phyloP scores from a whole-genome alignment of 2,797 vertebrate genomes.

The Ceyx erithaca region DNA sequence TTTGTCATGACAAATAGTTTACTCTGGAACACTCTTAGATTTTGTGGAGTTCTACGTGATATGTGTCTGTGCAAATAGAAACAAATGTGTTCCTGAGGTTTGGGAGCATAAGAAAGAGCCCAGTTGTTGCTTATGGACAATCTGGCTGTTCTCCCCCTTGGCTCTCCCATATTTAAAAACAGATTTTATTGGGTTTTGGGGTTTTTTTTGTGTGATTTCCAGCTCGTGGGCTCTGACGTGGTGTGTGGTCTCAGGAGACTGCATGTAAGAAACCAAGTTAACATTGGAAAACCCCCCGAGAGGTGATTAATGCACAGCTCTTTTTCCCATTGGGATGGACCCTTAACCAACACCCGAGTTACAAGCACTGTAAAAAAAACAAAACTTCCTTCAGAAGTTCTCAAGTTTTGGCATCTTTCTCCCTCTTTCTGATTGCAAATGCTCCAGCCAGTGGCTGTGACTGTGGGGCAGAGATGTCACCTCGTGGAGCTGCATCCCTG shows the following conservation, averaged over 20 bases:
- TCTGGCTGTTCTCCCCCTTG: neutral
- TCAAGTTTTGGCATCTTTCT: neutral
- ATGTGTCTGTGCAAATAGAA: slow-evolving; percentile 50
- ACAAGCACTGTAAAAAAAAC: slow-evolving; percentile 22
- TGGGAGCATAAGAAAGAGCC: slow-evolving; percentile 9
- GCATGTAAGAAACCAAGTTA: slow-evolving; percentile 29
- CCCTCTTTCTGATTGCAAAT: neutral
- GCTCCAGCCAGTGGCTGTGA: neutral
- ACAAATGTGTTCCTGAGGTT: neutral
- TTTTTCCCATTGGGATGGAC: neutral
- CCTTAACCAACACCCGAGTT: neutral
- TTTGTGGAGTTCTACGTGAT: slow-evolving; percentile 45
- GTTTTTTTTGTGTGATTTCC: neutral
- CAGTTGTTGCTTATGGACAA: slow-evolving; percentile 44
- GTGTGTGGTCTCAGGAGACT: slow-evolving; percentile 5
- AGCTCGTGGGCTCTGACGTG: neutral
- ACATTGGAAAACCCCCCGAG: neutral
- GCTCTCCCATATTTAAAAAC: slow-evolving; percentile 32
- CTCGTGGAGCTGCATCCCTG: neutral
- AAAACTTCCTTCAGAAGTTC: neutral
- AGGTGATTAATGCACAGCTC: neutral
- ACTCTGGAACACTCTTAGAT: slow-evolving; percentile 20
- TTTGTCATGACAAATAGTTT: slow-evolving; percentile 31
- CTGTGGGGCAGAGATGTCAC: neutral
- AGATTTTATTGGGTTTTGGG: neutral